These are phyloP conservation scores for Rhodophaea formosa DNA, from an alignment of 2,888 invertebrate species.

Conservation along the genomic window DNA sequence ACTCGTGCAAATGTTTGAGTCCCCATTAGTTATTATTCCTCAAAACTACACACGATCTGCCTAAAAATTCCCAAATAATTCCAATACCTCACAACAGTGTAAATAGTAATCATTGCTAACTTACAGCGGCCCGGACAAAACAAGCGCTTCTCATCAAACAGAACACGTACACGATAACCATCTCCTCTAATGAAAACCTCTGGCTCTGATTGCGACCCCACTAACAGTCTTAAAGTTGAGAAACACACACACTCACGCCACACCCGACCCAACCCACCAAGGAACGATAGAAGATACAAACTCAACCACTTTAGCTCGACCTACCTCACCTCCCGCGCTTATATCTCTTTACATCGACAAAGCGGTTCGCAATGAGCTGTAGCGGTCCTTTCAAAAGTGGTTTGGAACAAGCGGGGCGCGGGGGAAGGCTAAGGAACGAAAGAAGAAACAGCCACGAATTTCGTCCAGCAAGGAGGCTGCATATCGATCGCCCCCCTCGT, in stretches of 20 bases:
- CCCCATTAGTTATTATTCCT: background rate
- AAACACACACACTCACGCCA: slow-evolving; percentile 56
- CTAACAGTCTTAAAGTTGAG: slow-evolving; percentile 77
- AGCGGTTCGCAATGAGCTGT: slow-evolving; percentile 48
- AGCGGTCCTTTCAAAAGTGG: slow-evolving; percentile 56
- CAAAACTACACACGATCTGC: background rate
- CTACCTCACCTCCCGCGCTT: slow-evolving; percentile 34
- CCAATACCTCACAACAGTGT: background rate
- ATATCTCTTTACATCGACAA: slow-evolving; percentile 19
- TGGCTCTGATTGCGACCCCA: slow-evolving; percentile 75
- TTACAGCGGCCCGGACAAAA: slow-evolving; percentile 35
- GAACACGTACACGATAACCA: slow-evolving; percentile 71
- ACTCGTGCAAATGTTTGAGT: background rate
- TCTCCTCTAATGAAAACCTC: slow-evolving; percentile 76
- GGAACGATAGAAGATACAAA: slow-evolving; percentile 59
- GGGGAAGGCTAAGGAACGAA: slow-evolving; percentile 63
- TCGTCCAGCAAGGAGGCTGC: slow-evolving; percentile 45
- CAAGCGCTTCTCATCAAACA: slow-evolving; percentile 60
- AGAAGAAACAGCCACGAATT: slow-evolving; percentile 66
- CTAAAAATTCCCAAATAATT: background rate
- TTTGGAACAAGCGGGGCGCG: slow-evolving; percentile 33
- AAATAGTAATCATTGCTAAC: slow-evolving; percentile 18
- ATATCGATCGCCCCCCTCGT: slow-evolving; percentile 68
- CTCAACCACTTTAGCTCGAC: slow-evolving; percentile 41
- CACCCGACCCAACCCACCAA: slow-evolving; percentile 51